Evolutionary conservation across 1,140 invertebrate genomes (phyloP), one percentile per base, ranked within the genome.

Genomic region (Drosophila orosa): DNA sequence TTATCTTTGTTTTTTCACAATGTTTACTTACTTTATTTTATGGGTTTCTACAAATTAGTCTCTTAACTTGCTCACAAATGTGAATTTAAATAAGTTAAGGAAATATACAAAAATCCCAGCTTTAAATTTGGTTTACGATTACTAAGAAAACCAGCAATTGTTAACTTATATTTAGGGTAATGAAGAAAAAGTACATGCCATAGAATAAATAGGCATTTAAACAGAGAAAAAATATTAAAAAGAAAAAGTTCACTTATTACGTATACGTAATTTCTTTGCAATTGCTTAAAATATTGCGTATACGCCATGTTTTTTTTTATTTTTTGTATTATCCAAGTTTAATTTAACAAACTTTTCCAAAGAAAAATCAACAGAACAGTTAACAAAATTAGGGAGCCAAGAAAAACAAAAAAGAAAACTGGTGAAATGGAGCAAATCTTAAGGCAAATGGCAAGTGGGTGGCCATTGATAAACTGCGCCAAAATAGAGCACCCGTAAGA

Each of bases 351-450:
- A 54, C 24, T 56, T n/a, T 58, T 37, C 7, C 13, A 45, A 19
- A 27, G 22, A 22, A 35, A 63, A 68, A 17, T 17, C 24, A 52
- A 33, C 19, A 22, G 39, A 48, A 45, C 19, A 42, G 39, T 57
- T 1, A 78, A 59, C 25, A 74, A 74, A 54, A 24, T 55, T 56
- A 59, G 39, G 40, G 27, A 58, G 50, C 45, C 59, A 65, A 65
- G 29, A 33, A 47, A 63, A 61, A 54, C 68, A 80, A 78, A 72
- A 72, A 59, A 45, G 50, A 17, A 68, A 66, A n/a, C 52, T 56
- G 58, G 68, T 72, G 75, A 84, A 83, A 80, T 84, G 76, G 54
- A 76, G 76, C 65, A 84, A 80, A 83, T 83, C 80, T 80, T 65
- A 65, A 55, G 67, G 80, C 65, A 40, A 80, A 47, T 45, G 27